Evolutionary conservation across 2,113 vertebrate genomes (phyloP).

Genomic region (Pavo muticus): DNA sequence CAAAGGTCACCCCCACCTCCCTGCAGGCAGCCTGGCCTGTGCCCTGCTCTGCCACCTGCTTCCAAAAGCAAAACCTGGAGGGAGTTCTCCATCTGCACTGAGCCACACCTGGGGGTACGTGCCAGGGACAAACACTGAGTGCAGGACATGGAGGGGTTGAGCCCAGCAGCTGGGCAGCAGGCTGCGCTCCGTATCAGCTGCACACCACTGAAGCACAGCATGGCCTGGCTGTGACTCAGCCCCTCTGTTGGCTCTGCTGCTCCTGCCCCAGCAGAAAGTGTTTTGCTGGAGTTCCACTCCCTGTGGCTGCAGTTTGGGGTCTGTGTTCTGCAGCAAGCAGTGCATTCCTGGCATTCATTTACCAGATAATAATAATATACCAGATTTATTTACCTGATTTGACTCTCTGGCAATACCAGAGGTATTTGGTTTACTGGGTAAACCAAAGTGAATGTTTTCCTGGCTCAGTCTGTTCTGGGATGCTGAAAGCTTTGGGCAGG

Average conservation of each 20-base stretch:
- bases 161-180: neutral
- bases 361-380: no score
- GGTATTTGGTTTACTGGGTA: no score
- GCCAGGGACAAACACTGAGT: neutral
- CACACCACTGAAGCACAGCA: neutral
- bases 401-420: fast-evolving
- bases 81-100: neutral
- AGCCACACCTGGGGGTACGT: neutral
- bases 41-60: neutral
- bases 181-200: no score
- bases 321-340: neutral
- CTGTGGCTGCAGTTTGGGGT: fast-evolving
- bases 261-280: neutral
- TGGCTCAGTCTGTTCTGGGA: neutral
- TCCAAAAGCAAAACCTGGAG: neutral
- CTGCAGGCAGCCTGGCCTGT: neutral
- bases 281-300: neutral
- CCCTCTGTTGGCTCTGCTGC: neutral
- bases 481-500: no score
- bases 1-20: fast-evolving
- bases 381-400: no score
- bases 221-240: neutral
- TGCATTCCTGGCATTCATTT: neutral
- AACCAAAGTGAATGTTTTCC: neutral
- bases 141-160: neutral